Evolutionary conservation across 2,888 invertebrate species (phyloP), one percentile per base, ranked within the genome.

Genomic region (Coecobrya sp.): DNA sequence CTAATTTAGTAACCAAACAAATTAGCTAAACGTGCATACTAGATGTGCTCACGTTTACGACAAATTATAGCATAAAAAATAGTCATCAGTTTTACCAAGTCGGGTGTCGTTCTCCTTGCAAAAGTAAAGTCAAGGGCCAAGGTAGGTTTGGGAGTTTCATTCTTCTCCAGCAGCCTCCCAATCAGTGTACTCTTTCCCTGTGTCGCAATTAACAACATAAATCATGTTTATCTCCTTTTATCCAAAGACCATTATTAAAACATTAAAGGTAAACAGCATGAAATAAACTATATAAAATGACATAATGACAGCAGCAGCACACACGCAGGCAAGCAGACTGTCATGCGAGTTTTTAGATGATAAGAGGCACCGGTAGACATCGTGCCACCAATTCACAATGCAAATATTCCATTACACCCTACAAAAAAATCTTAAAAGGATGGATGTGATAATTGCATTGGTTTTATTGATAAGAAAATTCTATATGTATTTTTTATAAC

Each of bases 61-160:
- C n/a, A n/a, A n/a, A n/a, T n/a, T n/a, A n/a, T n/a, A n/a, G n/a
- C n/a, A n/a, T n/a, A 93, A 62, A 65, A 95, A 52, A 70, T n/a
- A 16, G 1, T 49, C 25, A 68, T 68, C 49, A 86, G 11, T 27
- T 95, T 95, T 95, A 96, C 96, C 95, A 97, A 96, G 95, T 97
- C 97, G 95, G 96, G 97, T 45, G 96, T 96, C 22, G 97, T 96
- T 95, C 97, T 97, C 95, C 98, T 96, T 0, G 97, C 98, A 96
- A 97, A 99, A 11, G 97, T 97, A 95, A 98, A 99, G 95, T 99
- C 98, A 95, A 99, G 96, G 0, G 98, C 98, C 85, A 98, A 96
- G 0, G 98, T 98, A 81, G 98, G 97, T 94, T 97, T 97, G 1
- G 96, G 96, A 25, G 96, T 95, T 22, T 96, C 96, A 94, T 96